phyloP scores from a whole-genome alignment of 2,797 vertebrate genomes.

The Rousettus madagascariensis region DNA sequence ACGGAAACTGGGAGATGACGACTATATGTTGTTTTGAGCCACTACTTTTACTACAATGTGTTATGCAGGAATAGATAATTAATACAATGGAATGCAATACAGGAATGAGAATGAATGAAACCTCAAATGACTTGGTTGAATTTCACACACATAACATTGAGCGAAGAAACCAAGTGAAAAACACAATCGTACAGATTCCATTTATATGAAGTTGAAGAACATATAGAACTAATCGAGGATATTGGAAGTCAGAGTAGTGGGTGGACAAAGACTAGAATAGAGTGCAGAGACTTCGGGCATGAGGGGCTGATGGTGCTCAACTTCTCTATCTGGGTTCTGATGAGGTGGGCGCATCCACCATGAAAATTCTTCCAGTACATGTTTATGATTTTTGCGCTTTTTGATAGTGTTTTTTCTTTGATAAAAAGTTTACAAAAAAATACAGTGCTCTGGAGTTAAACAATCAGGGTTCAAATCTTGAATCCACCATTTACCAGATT shows the following conservation, averaged over 20 bases:
- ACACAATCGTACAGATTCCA: neutral
- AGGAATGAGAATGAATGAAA: neutral
- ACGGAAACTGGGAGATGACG: neutral
- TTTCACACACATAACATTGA: neutral
- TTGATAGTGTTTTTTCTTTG: neutral
- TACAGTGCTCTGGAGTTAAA: neutral
- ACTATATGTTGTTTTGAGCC: neutral
- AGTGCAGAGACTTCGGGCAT: neutral
- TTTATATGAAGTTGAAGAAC: neutral
- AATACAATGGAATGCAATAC: neutral
- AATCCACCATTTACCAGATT: neutral
- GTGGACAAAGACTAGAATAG: neutral
- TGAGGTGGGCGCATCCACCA: neutral
- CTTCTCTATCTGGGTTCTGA: neutral
- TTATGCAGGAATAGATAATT: neutral
- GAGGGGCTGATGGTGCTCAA: neutral
- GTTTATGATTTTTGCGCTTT: neutral
- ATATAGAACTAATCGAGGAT: neutral
- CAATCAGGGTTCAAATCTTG: neutral
- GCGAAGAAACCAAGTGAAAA: neutral
- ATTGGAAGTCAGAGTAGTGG: neutral
- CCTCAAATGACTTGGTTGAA: neutral
- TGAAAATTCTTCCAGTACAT: neutral
- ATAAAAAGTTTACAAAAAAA: neutral
- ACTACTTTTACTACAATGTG: neutral